A percentile compares a stretch with the other conserved stretches of the same genome.
Conservation (phyloP, 2,113 vertebrate species). For the Lethenteron reissneri region DNA sequence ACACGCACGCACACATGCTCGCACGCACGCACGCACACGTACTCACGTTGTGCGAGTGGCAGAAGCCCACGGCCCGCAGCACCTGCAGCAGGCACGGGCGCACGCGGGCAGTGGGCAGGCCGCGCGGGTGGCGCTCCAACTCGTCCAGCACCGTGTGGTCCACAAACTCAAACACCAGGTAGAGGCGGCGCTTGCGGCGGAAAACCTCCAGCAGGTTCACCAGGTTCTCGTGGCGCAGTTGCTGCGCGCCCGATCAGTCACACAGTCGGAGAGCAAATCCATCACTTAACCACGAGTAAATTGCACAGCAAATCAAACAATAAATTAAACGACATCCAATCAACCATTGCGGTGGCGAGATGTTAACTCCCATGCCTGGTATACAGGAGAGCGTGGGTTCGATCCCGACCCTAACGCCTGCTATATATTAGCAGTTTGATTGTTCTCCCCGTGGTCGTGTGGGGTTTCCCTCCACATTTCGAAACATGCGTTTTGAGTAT, state of each 20-base stretch:
- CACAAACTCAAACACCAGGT: conserved; percentile 71
- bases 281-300: background rate
- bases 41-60: conserved; percentile 61
- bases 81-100: conserved; percentile 51
- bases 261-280: background rate
- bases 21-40: background rate
- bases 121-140: conserved; percentile 36
- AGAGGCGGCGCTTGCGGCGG: conserved; percentile 51
- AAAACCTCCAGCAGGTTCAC: conserved; percentile 62
- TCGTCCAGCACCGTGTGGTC: conserved; percentile 54
- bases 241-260: conserved; percentile 24
- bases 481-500: no score
- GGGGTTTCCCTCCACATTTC: no score
- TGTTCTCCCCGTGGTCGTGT: no score
- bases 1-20: no score
- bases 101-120: conserved; percentile 41
- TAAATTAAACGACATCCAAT: no score
- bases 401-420: no score
- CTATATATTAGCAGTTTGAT: no score
- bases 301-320: no score
- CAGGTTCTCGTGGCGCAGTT: conserved; percentile 63
- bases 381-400: no score
- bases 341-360: no score
- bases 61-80: conserved; percentile 46
- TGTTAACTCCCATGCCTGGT: no score